Conservation (phyloP, 2,888 invertebrate species). For the Blastobasis lacticolella region DNA sequence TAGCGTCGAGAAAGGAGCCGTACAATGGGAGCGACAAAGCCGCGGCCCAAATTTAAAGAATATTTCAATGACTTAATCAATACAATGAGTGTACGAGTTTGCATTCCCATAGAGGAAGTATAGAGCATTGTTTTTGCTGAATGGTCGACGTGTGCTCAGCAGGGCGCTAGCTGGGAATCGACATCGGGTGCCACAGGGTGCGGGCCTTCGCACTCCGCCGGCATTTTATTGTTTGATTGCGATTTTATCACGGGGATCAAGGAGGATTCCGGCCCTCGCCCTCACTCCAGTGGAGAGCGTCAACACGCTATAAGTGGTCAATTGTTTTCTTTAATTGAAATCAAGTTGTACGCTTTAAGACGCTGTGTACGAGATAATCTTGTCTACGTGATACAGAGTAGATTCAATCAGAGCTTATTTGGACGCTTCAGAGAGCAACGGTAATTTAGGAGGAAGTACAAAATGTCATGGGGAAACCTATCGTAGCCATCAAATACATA, state of each 20-base stretch:
- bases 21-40: constrained; percentile 46
- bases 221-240: constrained; percentile 62
- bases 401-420: no score
- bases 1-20: constrained; percentile 55
- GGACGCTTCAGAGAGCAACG: no score
- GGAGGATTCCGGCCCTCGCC: constrained; percentile 52
- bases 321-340: constrained; percentile 27
- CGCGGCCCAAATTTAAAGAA: constrained; percentile 50
- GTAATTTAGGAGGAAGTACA: no score
- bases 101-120: constrained; percentile 66
- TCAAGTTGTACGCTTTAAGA: constrained; percentile 2
- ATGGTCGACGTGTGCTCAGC: constrained; percentile 39
- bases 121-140: constrained; percentile 62
- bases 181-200: constrained; percentile 57
- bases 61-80: constrained; percentile 70
- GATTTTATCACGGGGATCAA: constrained; percentile 64
- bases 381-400: no score
- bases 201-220: constrained; percentile 45
- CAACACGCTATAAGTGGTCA: constrained; percentile 27
- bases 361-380: not conserved
- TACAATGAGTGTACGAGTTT: constrained; percentile 52
- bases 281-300: constrained; percentile 21
- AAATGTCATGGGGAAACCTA: no score
- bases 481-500: no score
- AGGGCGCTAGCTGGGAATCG: constrained; percentile 56